A percentile compares a stretch with the other conserved stretches of the same genome.
These are phyloP conservation scores for Nomada lathburiana DNA, from an alignment of 2,888 invertebrate species.

Conservation along the genomic window DNA sequence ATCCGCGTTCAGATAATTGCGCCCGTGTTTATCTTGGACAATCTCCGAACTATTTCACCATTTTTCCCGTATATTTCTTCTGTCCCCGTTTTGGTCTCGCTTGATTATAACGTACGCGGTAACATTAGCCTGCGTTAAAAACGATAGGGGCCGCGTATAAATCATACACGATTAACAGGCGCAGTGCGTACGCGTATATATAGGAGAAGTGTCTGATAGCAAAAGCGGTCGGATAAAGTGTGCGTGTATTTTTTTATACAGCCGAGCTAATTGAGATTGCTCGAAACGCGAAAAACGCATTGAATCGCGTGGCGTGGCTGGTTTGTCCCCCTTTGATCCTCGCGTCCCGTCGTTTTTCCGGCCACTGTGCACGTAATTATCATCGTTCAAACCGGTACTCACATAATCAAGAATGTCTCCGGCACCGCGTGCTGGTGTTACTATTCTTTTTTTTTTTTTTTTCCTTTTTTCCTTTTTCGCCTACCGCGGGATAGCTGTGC, in stretches of 20 bases:
- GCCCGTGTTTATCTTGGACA: slow-evolving; percentile 2
- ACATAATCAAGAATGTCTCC: slow-evolving; percentile 47
- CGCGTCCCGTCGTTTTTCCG: slow-evolving; percentile 6
- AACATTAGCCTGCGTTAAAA: background rate
- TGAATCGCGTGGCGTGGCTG: slow-evolving; percentile 3
- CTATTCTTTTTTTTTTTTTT: background rate
- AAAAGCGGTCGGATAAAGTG: slow-evolving; percentile 13
- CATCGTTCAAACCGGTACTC: slow-evolving; percentile 39
- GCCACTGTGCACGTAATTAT: slow-evolving; percentile 35
- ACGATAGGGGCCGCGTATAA: slow-evolving; percentile 2
- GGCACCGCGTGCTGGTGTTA: background rate
- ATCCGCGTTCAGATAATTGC: slow-evolving; percentile 23
- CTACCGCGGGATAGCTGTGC: background rate
- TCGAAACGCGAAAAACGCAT: slow-evolving; percentile 35
- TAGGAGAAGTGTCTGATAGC: background rate
- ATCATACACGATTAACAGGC: slow-evolving; percentile 10
- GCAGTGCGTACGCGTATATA: background rate
- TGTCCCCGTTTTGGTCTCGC: background rate
- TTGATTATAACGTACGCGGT: no score
- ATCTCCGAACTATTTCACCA: background rate
- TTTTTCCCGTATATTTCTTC: background rate
- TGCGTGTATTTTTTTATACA: slow-evolving; percentile 8
- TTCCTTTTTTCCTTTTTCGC: background rate
- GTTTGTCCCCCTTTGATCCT: slow-evolving; percentile 41
- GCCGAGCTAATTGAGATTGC: slow-evolving; percentile 31